Base-by-base conservation (phyloP, 2,113 vertebrate species). In the Cheirogaleus medius region DNA sequence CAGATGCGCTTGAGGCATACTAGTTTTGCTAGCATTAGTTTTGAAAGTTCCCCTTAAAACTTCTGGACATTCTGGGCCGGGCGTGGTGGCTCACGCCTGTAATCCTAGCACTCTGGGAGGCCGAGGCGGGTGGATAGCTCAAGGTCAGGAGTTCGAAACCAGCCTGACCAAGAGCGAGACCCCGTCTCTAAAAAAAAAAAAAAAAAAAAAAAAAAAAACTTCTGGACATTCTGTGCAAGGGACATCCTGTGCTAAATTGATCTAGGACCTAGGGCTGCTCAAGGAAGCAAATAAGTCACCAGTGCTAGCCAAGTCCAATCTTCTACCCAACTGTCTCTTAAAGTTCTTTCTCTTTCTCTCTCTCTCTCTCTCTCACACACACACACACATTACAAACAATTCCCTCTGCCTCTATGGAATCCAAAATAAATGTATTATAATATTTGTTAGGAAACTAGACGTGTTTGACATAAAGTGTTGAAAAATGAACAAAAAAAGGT, bases 401-500 rank as follows among this genome's bases (percentile, higher is more conserved):
- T 73, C 47, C 39, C 34, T 84, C 60, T 83, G 81, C 74, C 6
- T 84, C 42, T n/a, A 56, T 52, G 87, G 44, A 63, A 87, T 64
- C n/a, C 60, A 91, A 96, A 83, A 88, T 68, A 77, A 94, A 91
- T 32, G n/a, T 63, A 95, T 54, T 68, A 23, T 14, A 90, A 74
- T 12, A 78, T 18, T 47, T 84, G 32, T 78, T 49, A 97, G 14
- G 86, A 94, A 91, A 80, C 37, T 17, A 91, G 80, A 73, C 56
- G 54, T 15, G 71, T 80, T 92, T 54, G 85, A 73, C 39, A 78
- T 44, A 80, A 92, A 85, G 37, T 39, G 34, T 73, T 78, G 17
- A 49, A 93, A 96, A 89, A 29, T 92, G 42, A 93, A 64, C 32
- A 83, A 74, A 94, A 87, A 63, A 32, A 66, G 56, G 56, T 71